Evolutionary conservation across 2,888 invertebrate species (phyloP), one percentile per base, ranked within the genome.

Genomic region (Myathropa florea): DNA sequence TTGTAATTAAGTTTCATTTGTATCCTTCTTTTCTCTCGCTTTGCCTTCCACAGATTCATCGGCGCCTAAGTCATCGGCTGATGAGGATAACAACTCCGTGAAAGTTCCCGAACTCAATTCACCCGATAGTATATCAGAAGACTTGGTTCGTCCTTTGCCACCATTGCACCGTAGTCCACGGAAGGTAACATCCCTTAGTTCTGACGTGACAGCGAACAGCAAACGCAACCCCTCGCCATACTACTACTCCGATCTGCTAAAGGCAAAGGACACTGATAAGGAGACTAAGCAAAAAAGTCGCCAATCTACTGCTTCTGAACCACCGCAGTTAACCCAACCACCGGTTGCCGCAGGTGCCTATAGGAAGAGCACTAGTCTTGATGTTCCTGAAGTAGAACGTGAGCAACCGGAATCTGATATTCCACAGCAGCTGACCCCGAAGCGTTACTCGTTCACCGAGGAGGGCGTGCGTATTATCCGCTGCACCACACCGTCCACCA

Each of bases 161-260:
- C 89, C 91, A 18, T 75, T 91, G 59, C 91, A 92, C 83, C 91
- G 92, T 72, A 92, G 92, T 89, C 92, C 93, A 23, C 91, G 92
- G 72, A 92, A 92, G 89, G 63, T 90, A 80, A 89, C 91, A 53
- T 83, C 83, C 26, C 72, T 83, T 23, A 86, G 83, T 26, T 83
- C 86, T 4, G 86, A 86, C 65, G 91, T 90, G n/a, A 90, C 90
- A 4, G 90, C 90, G 18, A 89, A 89, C 28, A 90, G 90, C 81
- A 94, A 94, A 91, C 94, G 96, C 39, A 96, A 96, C 91, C 96
- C 96, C 12, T 97, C 96, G 77, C 96, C 97, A 0, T 97, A 97
- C 91, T 97, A 97, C 90, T 97, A 97, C 94, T 96, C 96, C 0
- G 97, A 97, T 91, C 92, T 97, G 71, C 95, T 96, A 84, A 94